Evolutionary conservation across 2,113 vertebrate genomes (phyloP).

Genomic region (Cheilinus undulatus): DNA sequence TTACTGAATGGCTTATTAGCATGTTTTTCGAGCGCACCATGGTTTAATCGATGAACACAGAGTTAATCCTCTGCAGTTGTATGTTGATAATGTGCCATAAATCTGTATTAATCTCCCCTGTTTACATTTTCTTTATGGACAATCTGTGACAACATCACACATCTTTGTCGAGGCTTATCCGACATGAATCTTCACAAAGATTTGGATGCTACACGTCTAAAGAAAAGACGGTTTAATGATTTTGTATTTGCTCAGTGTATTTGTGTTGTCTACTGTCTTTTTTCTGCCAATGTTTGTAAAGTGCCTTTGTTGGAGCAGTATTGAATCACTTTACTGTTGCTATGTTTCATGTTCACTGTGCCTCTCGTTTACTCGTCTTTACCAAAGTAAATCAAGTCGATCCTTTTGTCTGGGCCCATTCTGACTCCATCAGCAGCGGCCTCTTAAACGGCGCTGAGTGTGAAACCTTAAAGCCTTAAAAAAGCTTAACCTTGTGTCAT

Average conservation of each 20-base stretch:
- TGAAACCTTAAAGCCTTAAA: background rate
- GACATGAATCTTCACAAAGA: conserved; percentile 3
- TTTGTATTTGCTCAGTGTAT: conserved; percentile 29
- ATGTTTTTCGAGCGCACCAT: conserved; percentile 22
- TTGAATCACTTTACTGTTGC: conserved; percentile 30
- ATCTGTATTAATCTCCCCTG: conserved; percentile 16
- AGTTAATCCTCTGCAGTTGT: background rate
- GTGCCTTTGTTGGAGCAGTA: conserved; percentile 65
- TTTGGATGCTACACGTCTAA: conserved; percentile 19
- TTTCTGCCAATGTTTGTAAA: conserved; percentile 41
- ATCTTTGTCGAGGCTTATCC: background rate
- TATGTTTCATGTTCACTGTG: conserved; percentile 12
- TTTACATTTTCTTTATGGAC: background rate
- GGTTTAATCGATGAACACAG: background rate
- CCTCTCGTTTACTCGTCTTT: conserved; percentile 50
- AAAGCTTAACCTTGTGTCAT: conserved; percentile 24
- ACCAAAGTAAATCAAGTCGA: conserved; percentile 61
- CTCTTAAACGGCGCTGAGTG: background rate
- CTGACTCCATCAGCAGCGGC: conserved; percentile 13
- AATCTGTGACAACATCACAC: conserved; percentile 6
- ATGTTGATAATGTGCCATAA: background rate
- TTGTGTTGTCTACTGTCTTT: conserved; percentile 33
- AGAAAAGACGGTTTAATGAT: conserved; percentile 23
- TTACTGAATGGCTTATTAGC: conserved; percentile 24
- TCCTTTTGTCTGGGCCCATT: conserved; percentile 10